Evolutionary conservation across 1,140 invertebrate genomes (phyloP).

Genomic region (Maconellicoccus hirsutus): DNA sequence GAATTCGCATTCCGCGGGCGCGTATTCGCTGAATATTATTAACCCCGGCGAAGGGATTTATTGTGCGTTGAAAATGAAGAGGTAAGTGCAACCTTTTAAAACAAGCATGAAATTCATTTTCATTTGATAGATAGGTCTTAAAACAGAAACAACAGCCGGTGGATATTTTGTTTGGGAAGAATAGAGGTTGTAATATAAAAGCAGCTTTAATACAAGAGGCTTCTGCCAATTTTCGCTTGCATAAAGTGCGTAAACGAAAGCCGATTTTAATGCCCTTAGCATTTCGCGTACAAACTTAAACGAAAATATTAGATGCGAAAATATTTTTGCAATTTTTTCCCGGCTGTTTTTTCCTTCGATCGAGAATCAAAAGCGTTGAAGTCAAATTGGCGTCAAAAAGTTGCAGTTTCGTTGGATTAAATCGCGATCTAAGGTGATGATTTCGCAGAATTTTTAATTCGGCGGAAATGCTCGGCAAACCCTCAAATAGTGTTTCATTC

Average conservation of each 20-base stretch:
- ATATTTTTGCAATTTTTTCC: not conserved
- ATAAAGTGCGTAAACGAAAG: constrained; percentile 19
- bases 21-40: no score
- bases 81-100: constrained; percentile 15
- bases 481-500: no score
- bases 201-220: constrained; percentile 16
- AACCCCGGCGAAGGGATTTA: not conserved
- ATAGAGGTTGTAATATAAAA: constrained; percentile 20
- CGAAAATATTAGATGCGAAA: not conserved
- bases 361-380: no score
- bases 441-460: no score
- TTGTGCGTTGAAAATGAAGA: not conserved
- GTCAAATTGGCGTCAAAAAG: no score
- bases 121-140: constrained; percentile 10
- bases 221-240: constrained; percentile 8
- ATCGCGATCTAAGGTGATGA: no score
- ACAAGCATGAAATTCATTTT: constrained; percentile 10
- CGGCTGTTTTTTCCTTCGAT: not conserved
- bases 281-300: not conserved
- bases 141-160: constrained; percentile 14
- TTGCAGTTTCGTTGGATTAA: no score
- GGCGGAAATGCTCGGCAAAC: no score
- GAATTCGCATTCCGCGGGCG: no score
- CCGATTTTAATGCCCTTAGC: constrained; percentile 10
- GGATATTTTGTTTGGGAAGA: constrained; percentile 17